Percentiles rank a stretch among this genome's conserved stretches.
These are phyloP conservation scores for Platycnemis pennipes DNA, from an alignment of 2,888 invertebrate species.

Conservation along the genomic window DNA sequence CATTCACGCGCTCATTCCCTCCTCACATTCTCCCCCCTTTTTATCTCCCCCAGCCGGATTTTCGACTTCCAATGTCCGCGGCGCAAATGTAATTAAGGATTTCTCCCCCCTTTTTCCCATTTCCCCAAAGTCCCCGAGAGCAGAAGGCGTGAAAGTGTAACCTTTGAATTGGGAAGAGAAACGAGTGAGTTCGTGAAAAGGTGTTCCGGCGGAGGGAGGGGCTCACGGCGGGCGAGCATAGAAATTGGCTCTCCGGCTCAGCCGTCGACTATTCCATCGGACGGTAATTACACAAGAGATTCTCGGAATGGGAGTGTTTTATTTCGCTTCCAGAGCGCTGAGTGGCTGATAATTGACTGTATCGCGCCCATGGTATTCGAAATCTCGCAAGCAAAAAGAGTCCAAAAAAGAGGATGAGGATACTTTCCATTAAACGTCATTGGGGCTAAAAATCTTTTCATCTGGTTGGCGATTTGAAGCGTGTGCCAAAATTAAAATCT, in stretches of 20 bases:
- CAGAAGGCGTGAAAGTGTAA: neutral
- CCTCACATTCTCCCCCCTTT: neutral
- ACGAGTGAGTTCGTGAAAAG: neutral
- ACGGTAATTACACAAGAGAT: neutral
- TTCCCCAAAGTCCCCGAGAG: neutral
- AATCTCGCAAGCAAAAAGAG: neutral
- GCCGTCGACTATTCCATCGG: neutral
- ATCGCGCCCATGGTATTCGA: neutral
- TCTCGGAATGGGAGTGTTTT: neutral
- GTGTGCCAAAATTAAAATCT: neutral
- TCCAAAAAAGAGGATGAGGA: neutral
- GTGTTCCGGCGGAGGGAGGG: neutral
- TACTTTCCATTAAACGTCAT: neutral
- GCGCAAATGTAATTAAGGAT: neutral
- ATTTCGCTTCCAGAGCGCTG: neutral
- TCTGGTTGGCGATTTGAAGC: neutral
- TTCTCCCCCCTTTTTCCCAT: neutral
- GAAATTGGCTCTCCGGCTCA: neutral
- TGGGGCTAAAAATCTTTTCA: neutral
- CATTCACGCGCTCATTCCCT: neutral
- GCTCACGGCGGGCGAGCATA: neutral
- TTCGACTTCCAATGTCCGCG: neutral
- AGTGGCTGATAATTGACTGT: neutral
- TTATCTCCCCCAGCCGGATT: constrained; percentile 13
- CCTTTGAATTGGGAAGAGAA: neutral